phyloP scores from a whole-genome alignment of 2,888 invertebrate species.

The Junonia oenone region DNA sequence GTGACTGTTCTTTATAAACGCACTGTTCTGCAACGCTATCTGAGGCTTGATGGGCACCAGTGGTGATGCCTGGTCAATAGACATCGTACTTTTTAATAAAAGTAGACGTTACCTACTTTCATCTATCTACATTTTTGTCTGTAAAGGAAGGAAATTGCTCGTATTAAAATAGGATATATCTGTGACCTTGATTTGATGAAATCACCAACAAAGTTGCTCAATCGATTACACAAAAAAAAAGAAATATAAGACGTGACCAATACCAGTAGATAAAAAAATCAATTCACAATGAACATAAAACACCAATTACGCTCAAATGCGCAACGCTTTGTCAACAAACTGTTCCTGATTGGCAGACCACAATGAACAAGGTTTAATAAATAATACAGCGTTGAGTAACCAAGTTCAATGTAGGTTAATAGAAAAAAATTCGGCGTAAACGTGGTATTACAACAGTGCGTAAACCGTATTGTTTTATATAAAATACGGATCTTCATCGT shows the following conservation, averaged over 20 bases:
- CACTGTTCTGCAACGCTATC: slow-evolving; percentile 65
- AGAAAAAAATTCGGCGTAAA: slow-evolving; percentile 39
- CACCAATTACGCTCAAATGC: slow-evolving; percentile 37
- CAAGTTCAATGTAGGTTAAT: slow-evolving; percentile 62
- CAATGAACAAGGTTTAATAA: slow-evolving; percentile 47
- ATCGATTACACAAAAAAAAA: slow-evolving; percentile 14
- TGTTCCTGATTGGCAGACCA: slow-evolving; percentile 40
- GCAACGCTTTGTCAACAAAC: slow-evolving; percentile 41
- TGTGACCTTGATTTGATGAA: slow-evolving; percentile 25
- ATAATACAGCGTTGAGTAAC: slow-evolving; percentile 48
- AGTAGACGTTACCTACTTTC: slow-evolving; percentile 53
- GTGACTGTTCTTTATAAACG: slow-evolving; percentile 76
- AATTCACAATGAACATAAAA: slow-evolving; percentile 35
- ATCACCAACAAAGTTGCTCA: slow-evolving; percentile 55
- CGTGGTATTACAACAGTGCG: slow-evolving; percentile 13
- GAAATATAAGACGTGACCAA: slow-evolving; percentile 5
- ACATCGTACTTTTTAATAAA: slow-evolving; percentile 65
- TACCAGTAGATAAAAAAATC: slow-evolving; percentile 7
- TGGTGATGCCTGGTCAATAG: slow-evolving; percentile 75
- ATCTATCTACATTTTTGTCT: slow-evolving; percentile 75
- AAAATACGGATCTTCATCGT: neutral
- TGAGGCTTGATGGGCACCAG: slow-evolving; percentile 76
- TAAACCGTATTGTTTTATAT: neutral
- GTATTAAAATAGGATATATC: slow-evolving; percentile 12
- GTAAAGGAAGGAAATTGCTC: slow-evolving; percentile 44